phyloP scores from a whole-genome alignment of 2,113 vertebrate species.

The Pedetes capensis region DNA sequence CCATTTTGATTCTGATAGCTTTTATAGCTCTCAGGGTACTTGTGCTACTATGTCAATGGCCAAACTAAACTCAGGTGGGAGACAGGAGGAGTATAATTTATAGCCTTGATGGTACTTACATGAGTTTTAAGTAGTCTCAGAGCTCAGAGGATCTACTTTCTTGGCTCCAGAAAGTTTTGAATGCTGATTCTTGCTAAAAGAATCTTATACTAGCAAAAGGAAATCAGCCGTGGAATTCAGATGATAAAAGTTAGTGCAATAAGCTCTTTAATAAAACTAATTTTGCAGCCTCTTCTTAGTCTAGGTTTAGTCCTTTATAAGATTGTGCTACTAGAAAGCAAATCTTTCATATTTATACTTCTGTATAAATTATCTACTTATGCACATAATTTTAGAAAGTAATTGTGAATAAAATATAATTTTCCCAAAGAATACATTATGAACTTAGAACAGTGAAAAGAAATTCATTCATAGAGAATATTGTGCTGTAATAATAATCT shows the following conservation, averaged over 20 bases:
- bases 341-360: constrained; percentile 39
- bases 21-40: neutral
- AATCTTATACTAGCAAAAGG: neutral
- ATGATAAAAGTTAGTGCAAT: neutral
- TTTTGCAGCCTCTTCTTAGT: neutral
- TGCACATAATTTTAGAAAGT: neutral
- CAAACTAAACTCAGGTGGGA: neutral
- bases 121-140: neutral
- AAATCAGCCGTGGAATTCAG: neutral
- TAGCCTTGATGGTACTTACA: neutral
- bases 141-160: neutral
- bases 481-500: neutral
- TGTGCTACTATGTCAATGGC: neutral
- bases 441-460: constrained; percentile 21
- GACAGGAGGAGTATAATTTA: neutral
- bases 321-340: neutral
- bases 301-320: neutral
- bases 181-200: neutral
- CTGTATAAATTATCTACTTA: neutral
- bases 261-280: neutral
- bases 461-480: neutral
- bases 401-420: neutral
- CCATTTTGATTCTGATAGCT: neutral
- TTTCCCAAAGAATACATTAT: neutral
- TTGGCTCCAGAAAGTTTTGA: neutral